These are phyloP conservation scores for Augochlora pura DNA, from an alignment of 1,140 invertebrate species.

Conservation along the genomic window DNA sequence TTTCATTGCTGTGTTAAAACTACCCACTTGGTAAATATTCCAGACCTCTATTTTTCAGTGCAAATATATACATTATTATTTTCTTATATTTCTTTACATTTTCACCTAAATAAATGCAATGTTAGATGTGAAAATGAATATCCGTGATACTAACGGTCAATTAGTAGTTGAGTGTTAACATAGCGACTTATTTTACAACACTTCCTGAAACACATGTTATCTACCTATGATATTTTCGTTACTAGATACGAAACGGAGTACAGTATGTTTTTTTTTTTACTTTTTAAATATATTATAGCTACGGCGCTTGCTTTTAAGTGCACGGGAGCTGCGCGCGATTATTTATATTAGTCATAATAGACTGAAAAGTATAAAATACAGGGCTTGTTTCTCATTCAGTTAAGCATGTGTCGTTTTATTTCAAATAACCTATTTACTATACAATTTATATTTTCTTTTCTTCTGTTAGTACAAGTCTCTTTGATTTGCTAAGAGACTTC, in stretches of 20 bases:
- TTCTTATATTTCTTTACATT: slow-evolving; percentile 33
- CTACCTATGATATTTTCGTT: slow-evolving; percentile 27
- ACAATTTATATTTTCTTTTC: slow-evolving; percentile 67
- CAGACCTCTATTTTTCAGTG: slow-evolving; percentile 34
- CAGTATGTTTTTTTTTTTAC: slow-evolving; percentile 8
- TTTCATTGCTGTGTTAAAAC: slow-evolving; percentile 4
- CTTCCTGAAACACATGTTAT: slow-evolving; percentile 25
- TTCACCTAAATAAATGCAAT: slow-evolving; percentile 39
- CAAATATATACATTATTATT: slow-evolving; percentile 44
- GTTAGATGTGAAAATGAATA: slow-evolving; percentile 33
- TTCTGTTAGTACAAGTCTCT: slow-evolving; percentile 65
- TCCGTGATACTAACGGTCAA: slow-evolving; percentile 17
- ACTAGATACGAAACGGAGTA: slow-evolving; percentile 30
- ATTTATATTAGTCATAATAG: slow-evolving; percentile 22
- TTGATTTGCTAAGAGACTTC: slow-evolving; percentile 51
- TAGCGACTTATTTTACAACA: slow-evolving; percentile 28
- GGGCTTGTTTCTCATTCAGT: slow-evolving; percentile 61
- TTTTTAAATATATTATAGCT: slow-evolving; percentile 21
- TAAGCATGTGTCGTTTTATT: slow-evolving; percentile 74
- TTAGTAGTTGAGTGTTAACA: slow-evolving; percentile 18
- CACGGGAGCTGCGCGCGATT: slow-evolving; percentile 38
- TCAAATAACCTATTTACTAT: slow-evolving; percentile 73
- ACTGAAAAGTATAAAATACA: slow-evolving; percentile 65
- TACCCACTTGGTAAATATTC: slow-evolving; percentile 22
- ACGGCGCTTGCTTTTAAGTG: slow-evolving; percentile 11